Evolutionary conservation across 1,140 invertebrate species (phyloP), one percentile per base, ranked within the genome.

Genomic region (Holotrichia oblita): DNA sequence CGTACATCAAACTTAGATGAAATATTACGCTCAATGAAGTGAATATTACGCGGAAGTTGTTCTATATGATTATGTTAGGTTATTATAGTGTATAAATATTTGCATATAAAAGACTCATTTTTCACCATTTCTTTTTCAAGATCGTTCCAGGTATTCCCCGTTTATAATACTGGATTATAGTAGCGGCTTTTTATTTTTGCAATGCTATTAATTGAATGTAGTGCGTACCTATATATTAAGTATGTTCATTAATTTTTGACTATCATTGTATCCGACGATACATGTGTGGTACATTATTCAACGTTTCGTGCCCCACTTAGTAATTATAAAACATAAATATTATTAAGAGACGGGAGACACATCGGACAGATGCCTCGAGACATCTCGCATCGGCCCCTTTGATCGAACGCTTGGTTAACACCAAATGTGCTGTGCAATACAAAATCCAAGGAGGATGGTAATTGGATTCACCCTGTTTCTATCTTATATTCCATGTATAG

Each of bases 381-480:
- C 48, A 55, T 55, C 48, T 55, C 48, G 48, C 48, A 48, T 44
- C 73, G 73, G 73, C 17, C 22, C 44, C 73, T 76, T 76, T 76
- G 73, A 48, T 24, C 73, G 27, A 48, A 76, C 48, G 73, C 73
- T 44, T 41, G 73, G 73, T 76, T 76, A 76, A 48, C 73, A 20
- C 73, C 73, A 76, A 76, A 76, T 76, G 73, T 76, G 73, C 73
- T 76, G 73, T 76, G 73, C 48, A 55, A 17, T 42, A 76, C 41
- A 41, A 34, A 76, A 76, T 44, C 73, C 41, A 24, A 41, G 41
- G 24, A 9, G 12, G 48, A 55, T 55, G 48, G 24, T 76, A 76
- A 76, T 76, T 76, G 27, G 73, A 48, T 48, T 24, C 73, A 76
- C 48, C 73, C 73, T 41, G 41, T 14, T 55, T n/a, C 14, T 55